Evolutionary conservation across 2,888 invertebrate species (phyloP).

Genomic region (Chorisops tibialis): DNA sequence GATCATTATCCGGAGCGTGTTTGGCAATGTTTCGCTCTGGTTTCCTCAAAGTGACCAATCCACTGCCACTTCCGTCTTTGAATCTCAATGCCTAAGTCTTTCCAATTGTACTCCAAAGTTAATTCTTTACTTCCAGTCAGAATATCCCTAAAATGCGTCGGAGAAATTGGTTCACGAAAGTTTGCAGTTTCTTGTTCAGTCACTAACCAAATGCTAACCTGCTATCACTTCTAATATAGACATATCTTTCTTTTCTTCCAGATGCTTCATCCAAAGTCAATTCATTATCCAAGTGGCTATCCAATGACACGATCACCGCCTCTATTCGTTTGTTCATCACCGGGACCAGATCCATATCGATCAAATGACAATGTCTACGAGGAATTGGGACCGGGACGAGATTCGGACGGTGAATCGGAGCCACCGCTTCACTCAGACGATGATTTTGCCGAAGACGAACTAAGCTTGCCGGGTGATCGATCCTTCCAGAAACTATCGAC

Average conservation of each 20-base stretch:
- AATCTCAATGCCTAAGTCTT: too few species aligned
- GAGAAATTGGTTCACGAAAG: too few species aligned
- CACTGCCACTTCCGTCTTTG: too few species aligned
- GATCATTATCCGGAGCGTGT: too few species aligned
- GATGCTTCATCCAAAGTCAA: constrained; percentile 69
- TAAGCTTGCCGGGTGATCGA: constrained; percentile 58
- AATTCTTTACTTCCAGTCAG: too few species aligned
- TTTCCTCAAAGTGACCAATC: too few species aligned
- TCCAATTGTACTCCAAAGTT: too few species aligned
- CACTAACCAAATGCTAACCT: too few species aligned
- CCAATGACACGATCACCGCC: constrained; percentile 59
- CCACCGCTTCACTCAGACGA: constrained; percentile 72
- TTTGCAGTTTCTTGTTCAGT: too few species aligned
- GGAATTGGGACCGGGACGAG: constrained; percentile 64
- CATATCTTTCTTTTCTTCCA: constrained; percentile 48
- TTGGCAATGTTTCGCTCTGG: too few species aligned
- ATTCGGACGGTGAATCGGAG: constrained; percentile 61
- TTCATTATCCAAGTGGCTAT: constrained; percentile 61
- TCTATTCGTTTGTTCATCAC: constrained; percentile 68
- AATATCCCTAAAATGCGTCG: too few species aligned
- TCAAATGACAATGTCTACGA: constrained; percentile 76
- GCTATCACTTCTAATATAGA: too few species aligned
- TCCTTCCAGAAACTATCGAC: constrained; percentile 45
- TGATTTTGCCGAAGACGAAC: constrained; percentile 81
- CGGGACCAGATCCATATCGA: constrained; percentile 64